phyloP scores from a whole-genome alignment of 1,140 invertebrate species.

The Bombus haemorrhoidalis region DNA sequence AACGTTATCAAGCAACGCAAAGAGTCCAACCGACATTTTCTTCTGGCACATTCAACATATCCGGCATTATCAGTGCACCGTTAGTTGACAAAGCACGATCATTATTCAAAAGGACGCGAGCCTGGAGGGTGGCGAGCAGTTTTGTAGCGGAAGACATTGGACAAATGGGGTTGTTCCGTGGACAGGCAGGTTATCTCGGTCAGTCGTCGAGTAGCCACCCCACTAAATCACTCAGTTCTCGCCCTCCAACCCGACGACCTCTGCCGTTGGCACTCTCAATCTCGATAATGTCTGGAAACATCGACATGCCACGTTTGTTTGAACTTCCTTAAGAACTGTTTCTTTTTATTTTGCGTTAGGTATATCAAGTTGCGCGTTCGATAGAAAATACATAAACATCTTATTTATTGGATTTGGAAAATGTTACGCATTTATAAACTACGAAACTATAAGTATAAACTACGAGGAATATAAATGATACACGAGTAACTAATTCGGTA shows the following conservation, averaged over 20 bases:
- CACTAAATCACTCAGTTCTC: conserved; percentile 78
- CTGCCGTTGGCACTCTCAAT: conserved; percentile 67
- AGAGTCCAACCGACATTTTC: conserved; percentile 48
- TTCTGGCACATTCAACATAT: conserved; percentile 52
- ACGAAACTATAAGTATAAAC: neutral
- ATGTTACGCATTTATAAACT: neutral
- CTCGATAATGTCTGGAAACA: conserved; percentile 71
- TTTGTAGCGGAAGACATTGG: conserved; percentile 79
- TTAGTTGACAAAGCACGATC: conserved; percentile 67
- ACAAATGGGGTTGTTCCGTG: conserved; percentile 80
- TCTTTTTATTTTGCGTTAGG: conserved; percentile 2
- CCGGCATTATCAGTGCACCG: conserved; percentile 61
- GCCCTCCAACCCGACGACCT: conserved; percentile 65
- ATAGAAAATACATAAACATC: neutral
- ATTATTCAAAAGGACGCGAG: conserved; percentile 74
- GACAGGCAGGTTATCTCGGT: conserved; percentile 80
- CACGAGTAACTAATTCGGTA: too few species aligned
- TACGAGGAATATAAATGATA: neutral
- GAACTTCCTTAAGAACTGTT: conserved; percentile 54
- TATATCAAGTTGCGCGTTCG: neutral
- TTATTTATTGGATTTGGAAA: neutral
- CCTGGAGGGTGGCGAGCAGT: conserved; percentile 71
- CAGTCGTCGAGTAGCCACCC: conserved; percentile 78
- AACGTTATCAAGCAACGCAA: conserved; percentile 15
- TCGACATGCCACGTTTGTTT: conserved; percentile 53